These are phyloP conservation scores for Notarius lentiginosus DNA, from an alignment of 2,113 vertebrate species.

Conservation along the genomic window DNA sequence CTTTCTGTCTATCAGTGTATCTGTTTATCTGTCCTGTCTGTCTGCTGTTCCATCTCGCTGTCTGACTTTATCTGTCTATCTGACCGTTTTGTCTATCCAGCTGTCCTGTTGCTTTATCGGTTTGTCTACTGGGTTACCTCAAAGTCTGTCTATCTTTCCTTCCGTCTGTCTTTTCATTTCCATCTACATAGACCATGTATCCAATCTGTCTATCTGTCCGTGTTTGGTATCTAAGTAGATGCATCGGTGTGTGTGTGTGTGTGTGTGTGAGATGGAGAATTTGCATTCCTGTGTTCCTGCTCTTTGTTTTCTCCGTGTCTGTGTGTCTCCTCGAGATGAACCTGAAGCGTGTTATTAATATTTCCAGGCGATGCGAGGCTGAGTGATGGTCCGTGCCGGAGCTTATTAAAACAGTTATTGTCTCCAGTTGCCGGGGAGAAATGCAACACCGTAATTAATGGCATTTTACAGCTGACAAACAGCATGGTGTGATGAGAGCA, in stretches of 20 bases:
- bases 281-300: neutral
- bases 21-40: too few relatives aligned
- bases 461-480: slow-evolving; percentile 65
- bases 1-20: too few relatives aligned
- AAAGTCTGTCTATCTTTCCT: neutral
- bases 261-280: neutral
- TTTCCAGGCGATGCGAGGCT: slow-evolving; percentile 60
- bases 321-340: slow-evolving; percentile 45
- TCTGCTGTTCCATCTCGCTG: too few relatives aligned
- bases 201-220: neutral
- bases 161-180: neutral
- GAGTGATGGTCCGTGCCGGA: slow-evolving; percentile 62
- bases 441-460: slow-evolving; percentile 66
- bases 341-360: slow-evolving; percentile 64
- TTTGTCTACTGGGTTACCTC: neutral
- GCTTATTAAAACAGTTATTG: slow-evolving; percentile 72
- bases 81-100: too few relatives aligned
- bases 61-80: too few relatives aligned
- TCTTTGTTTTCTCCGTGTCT: slow-evolving; percentile 28
- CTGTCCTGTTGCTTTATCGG: neutral
- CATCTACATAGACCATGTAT: neutral
- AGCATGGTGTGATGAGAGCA: slow-evolving; percentile 44
- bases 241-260: neutral
- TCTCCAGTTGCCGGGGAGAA: slow-evolving; percentile 56
- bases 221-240: neutral